Base-by-base conservation (phyloP, 2,888 invertebrate genomes). In the Heliconius ismenius region DNA sequence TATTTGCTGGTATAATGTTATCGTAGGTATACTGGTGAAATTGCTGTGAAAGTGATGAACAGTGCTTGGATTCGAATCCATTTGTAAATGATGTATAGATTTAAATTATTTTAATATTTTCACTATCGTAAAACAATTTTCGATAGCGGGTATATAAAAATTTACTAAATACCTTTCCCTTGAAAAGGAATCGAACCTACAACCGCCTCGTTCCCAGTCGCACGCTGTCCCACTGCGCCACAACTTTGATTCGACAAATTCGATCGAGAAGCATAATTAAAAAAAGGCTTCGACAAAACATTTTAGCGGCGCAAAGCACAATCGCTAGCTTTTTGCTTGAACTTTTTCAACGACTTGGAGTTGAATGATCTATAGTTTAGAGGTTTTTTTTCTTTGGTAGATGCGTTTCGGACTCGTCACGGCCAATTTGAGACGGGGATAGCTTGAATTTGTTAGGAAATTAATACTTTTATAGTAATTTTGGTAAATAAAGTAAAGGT, bases 321-420 rank as follows among this genome's bases (percentile, higher is more conserved):
- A 73, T 75, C 75, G 74, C 36, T 26, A 49, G 39, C 39, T 75
- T 75, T 75, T 75, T 75, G 75, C 75, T 68, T n/a, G 68, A 26
- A n/a, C 68, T 68, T 68, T 75, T 75, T 60, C 39, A 58, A 74
- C 67, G 21, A 15, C 24, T 39, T 24, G 9, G 67, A 67, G 75
- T 75, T 68, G 75, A 68, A 75, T 60, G 75, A 68, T 75, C 75
- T 67, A 74, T 68, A 54, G 75, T 21, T 62, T 67, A 15, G 13
- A 9, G 10, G 21, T 73, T 62, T 39, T 72, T n/a, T 73, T 60
- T 43, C 39, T 70, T 70, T 36, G n/a, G 54, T 32, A 26, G 36
- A 58, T 58, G 62, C 62, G 62, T 62, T 62, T 62, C 15, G 26
- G 26, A 15, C 13, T 62, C 62, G 62, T 62, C 62, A 62, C 26